Base-by-base conservation (phyloP, 2,797 vertebrate species). In the Sparidentex hasta region DNA sequence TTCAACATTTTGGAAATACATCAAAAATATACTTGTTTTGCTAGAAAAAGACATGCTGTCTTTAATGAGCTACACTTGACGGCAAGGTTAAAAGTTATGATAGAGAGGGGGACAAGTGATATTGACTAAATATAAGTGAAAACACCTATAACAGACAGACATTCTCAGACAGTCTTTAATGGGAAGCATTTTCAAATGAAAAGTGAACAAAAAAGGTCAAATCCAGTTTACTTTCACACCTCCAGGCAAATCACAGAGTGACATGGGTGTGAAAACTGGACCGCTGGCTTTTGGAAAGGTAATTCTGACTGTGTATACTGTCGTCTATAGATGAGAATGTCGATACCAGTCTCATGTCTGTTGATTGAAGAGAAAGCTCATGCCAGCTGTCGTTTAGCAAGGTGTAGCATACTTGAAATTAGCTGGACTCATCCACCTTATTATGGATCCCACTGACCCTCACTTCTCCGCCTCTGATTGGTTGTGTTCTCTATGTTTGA, bases 221-320 rank as follows among this genome's bases (percentile, higher is more conserved):
- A 59, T 27, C 64, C 1, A 17, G 46, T 12, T 52, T 13, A 63
- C 43, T 74, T 63, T 79, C 58, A 74, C 65, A 73, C 59, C 33
- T 52, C 25, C 12, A 5, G 11, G 12, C 17, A 1, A 65, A 55
- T 51, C 25, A 18, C 18, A 7, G 16, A 18, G 17, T 54, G 38
- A 69, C 44, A 71, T 33, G 43, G 44, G 43, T 55, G 41, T 44
- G 50, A 72, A 54, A 12, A 51, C 25, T 4, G 2, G 23, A 47
- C 62, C 2, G 23, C 57, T 29, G 25, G 57, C 57, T 74, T 66
- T 66, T 6, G 11, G 27, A 51, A 55, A 66, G 71, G 29, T 21
- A 38, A 38, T 23, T 68, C n/a, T 70, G 11, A 73, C 8, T 1
- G 23, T 63, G 20, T 33, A 23, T 20, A 58, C 3, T 38, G 3